A percentile compares a stretch with the other conserved stretches of the same genome.
Conservation (phyloP, 2,113 vertebrate genomes). For the Crotalus helleri region DNA sequence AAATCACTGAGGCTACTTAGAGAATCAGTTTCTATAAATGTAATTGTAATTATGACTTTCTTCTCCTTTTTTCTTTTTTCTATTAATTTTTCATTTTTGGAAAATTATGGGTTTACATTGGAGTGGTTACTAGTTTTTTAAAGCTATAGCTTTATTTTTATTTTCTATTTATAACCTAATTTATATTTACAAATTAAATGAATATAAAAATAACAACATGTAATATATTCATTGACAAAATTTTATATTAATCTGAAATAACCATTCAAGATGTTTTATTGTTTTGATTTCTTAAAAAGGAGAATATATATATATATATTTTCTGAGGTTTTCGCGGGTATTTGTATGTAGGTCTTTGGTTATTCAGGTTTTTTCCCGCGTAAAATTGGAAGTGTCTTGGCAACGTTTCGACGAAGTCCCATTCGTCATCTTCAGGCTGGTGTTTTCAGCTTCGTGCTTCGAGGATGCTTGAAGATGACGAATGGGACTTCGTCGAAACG, state of each 20-base stretch:
- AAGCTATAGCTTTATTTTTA: background rate
- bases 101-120: background rate
- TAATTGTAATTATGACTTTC: background rate
- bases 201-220: background rate
- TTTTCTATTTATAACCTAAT: background rate
- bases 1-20: conserved; percentile 31
- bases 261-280: background rate
- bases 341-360: too few relatives aligned
- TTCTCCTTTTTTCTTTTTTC: background rate
- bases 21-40: conserved; percentile 10
- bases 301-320: background rate
- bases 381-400: too few relatives aligned
- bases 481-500: too few relatives aligned
- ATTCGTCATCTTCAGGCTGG: too few relatives aligned
- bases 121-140: background rate
- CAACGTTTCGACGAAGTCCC: too few relatives aligned
- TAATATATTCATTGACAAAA: background rate
- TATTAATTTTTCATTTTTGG: background rate
- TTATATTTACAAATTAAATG: background rate
- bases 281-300: background rate
- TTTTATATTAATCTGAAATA: background rate
- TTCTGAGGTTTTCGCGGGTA: too few relatives aligned
- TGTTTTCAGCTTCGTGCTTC: too few relatives aligned
- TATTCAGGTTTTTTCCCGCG: too few relatives aligned
- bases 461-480: too few relatives aligned